Percentiles rank a stretch among this genome's conserved stretches.
phyloP scores from a whole-genome alignment of 2,888 invertebrate genomes.

The Rhingia campestris region DNA sequence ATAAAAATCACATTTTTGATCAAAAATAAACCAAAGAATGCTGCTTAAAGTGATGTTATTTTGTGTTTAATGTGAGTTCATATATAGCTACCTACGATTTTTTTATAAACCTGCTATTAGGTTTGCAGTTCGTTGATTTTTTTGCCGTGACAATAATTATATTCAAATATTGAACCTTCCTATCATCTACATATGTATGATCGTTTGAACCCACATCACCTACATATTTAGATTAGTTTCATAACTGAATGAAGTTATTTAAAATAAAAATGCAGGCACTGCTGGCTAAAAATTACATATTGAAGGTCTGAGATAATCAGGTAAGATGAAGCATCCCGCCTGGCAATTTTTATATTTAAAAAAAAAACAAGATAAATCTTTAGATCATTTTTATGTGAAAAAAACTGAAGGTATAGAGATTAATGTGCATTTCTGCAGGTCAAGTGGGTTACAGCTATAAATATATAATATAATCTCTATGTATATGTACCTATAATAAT shows the following conservation, averaged over 20 bases:
- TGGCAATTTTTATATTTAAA: constrained; percentile 42
- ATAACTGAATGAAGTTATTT: constrained; percentile 43
- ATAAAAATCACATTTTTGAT: constrained; percentile 26
- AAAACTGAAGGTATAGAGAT: constrained; percentile 24
- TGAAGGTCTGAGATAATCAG: constrained; percentile 50
- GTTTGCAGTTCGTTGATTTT: constrained; percentile 38
- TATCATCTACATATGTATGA: constrained; percentile 29
- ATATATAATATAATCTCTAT: constrained; percentile 12
- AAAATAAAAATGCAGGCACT: constrained; percentile 30
- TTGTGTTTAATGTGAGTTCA: constrained; percentile 4
- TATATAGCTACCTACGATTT: neutral
- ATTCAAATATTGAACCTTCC: constrained; percentile 44
- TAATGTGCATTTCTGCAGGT: constrained; percentile 46
- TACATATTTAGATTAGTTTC: constrained; percentile 29
- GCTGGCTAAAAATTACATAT: constrained; percentile 38
- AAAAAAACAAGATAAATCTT: constrained; percentile 42
- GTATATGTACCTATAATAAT: neutral
- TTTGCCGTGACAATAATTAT: constrained; percentile 51
- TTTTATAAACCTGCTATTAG: constrained; percentile 42
- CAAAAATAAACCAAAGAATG: constrained; percentile 38
- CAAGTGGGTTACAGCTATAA: constrained; percentile 57
- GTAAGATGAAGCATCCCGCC: constrained; percentile 33
- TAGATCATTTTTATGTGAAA: neutral
- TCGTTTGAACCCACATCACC: constrained; percentile 39
- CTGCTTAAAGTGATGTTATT: constrained; percentile 14